Percentiles rank a stretch among this genome's conserved stretches.
Conservation (phyloP, 2,888 invertebrate genomes). For the Orthosia gothica region DNA sequence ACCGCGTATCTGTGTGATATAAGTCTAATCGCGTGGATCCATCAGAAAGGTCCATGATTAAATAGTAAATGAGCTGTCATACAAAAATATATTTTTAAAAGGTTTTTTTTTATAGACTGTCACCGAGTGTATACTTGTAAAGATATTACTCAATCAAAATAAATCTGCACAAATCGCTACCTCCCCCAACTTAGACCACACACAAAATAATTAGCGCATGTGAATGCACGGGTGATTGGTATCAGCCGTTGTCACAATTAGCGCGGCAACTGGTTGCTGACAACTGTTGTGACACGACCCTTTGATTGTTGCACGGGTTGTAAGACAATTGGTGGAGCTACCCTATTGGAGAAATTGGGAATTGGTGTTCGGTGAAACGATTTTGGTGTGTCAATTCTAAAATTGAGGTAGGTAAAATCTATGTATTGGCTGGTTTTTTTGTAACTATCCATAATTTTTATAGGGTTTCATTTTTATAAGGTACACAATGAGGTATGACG, state of each 20-base stretch:
- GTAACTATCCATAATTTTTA: no score
- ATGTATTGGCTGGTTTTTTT: no score
- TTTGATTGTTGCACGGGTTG: conserved; percentile 38
- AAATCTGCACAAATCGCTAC: conserved; percentile 7
- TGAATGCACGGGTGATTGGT: conserved; percentile 67
- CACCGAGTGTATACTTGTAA: no score
- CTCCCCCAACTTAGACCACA: conserved; percentile 17
- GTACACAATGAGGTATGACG: no score
- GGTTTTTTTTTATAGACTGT: neutral
- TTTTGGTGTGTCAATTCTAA: neutral
- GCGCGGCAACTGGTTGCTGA: conserved; percentile 54
- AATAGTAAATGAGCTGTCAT: no score
- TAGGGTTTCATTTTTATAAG: no score
- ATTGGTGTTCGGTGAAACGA: neutral
- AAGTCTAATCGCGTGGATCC: no score
- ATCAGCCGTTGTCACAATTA: conserved; percentile 68
- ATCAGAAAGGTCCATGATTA: no score
- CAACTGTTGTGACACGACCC: conserved; percentile 37
- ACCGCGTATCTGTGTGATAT: no score
- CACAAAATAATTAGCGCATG: conserved; percentile 66
- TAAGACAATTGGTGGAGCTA: conserved; percentile 31
- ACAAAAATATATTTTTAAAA: neutral
- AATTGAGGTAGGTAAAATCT: neutral
- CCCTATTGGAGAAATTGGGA: neutral
- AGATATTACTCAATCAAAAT: neutral